A percentile compares a stretch with the other conserved stretches of the same genome.
These are phyloP conservation scores for Dolichotis patagonum DNA, from an alignment of 2,113 vertebrate species.

Conservation along the genomic window DNA sequence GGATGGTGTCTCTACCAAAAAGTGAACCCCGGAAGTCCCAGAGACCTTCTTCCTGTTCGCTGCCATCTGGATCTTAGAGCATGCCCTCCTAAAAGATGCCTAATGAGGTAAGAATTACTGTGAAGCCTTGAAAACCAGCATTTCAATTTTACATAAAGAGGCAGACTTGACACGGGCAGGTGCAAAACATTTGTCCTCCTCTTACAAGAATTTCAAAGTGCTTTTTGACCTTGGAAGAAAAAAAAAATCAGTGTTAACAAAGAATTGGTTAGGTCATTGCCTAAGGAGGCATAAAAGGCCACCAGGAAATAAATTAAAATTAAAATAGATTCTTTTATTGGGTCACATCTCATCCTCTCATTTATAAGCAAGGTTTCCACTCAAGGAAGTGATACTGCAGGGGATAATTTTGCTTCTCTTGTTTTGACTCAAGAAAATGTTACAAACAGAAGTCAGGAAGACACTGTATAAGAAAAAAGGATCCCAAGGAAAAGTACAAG, in stretches of 20 bases:
- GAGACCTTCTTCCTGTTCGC: background rate
- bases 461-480: background rate
- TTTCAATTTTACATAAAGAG: conserved; percentile 56
- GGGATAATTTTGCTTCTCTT: conserved; percentile 68
- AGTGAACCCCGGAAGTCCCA: background rate
- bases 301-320: conserved; percentile 84
- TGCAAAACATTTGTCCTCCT: conserved; percentile 47
- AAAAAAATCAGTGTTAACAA: conserved; percentile 74
- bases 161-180: background rate
- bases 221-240: conserved; percentile 79
- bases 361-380: conserved; percentile 76
- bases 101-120: conserved; percentile 19
- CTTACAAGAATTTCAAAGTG: conserved; percentile 55
- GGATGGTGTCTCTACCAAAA: background rate
- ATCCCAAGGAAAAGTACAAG: background rate
- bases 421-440: conserved; percentile 64
- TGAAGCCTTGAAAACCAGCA: conserved; percentile 19
- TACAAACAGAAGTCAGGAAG: conserved; percentile 56
- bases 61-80: background rate
- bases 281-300: conserved; percentile 82
- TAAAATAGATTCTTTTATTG: conserved; percentile 84
- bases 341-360: conserved; percentile 79
- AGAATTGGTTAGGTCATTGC: conserved; percentile 82
- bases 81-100: conserved; percentile 6
- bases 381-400: conserved; percentile 75